phyloP scores from a whole-genome alignment of 2,888 invertebrate species.

The Kryphioiulus occultus region DNA sequence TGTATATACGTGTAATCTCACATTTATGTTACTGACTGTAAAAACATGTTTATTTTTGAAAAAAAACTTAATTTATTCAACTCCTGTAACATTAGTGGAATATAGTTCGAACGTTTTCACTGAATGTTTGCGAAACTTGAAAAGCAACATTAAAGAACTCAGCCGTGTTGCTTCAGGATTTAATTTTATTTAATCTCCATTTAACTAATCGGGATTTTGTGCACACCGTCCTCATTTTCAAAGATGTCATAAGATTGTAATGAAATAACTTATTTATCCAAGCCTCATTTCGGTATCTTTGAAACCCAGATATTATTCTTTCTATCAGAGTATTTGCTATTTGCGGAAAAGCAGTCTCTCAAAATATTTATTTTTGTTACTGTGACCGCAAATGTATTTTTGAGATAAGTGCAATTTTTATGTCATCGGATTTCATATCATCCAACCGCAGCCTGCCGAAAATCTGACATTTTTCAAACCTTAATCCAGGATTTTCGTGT shows the following conservation, averaged over 20 bases:
- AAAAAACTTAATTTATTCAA: too few relatives aligned
- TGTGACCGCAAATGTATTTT: not conserved
- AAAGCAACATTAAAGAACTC: too few relatives aligned
- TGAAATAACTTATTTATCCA: not conserved
- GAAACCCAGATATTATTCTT: not conserved
- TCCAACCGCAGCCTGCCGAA: not conserved
- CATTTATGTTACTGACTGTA: too few relatives aligned
- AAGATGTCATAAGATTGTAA: too few relatives aligned
- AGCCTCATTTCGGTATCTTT: not conserved
- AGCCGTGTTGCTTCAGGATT: too few relatives aligned
- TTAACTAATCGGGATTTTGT: not conserved
- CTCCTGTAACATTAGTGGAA: too few relatives aligned
- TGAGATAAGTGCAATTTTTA: not conserved
- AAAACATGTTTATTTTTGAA: too few relatives aligned
- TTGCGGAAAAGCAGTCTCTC: not conserved
- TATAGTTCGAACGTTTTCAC: too few relatives aligned
- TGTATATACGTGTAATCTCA: too few relatives aligned
- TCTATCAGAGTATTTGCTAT: not conserved
- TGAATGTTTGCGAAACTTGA: too few relatives aligned
- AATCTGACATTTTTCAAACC: not conserved
- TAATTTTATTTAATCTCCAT: not conserved
- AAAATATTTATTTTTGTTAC: conserved; percentile 2
- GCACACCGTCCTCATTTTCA: too few relatives aligned
- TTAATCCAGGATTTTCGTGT: not conserved
- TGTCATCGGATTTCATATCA: not conserved